Percentiles rank a stretch among this genome's conserved stretches.
Evolutionary conservation across 2,113 vertebrate species (phyloP).

Genomic region (Dicentrarchus labrax): DNA sequence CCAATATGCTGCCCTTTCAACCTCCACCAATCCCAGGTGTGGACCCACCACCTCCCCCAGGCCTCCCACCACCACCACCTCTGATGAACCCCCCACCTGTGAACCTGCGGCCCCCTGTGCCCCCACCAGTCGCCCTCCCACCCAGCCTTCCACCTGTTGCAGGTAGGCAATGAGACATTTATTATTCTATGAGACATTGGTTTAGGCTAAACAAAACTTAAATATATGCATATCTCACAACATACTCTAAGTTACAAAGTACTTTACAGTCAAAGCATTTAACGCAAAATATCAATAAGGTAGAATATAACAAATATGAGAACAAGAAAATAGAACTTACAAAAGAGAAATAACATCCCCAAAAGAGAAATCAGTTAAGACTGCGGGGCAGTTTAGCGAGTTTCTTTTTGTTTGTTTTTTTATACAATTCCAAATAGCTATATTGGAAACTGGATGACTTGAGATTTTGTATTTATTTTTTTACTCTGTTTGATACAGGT

Average conservation of each 20-base stretch:
- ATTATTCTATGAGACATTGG: not conserved
- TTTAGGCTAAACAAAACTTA: not conserved
- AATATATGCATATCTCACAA: not conserved
- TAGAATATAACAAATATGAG: not conserved
- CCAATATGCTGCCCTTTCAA: slow-evolving; percentile 95
- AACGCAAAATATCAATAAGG: not conserved
- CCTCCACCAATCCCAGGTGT: slow-evolving; percentile 92
- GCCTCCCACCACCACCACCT: slow-evolving; percentile 91
- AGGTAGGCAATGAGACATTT: slow-evolving; percentile 82
- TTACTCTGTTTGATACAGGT: slow-evolving; percentile 82
- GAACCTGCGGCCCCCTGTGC: slow-evolving; percentile 94
- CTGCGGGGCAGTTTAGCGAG: not conserved
- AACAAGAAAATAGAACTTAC: not conserved
- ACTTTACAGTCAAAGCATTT: not conserved
- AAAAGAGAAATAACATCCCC: not conserved
- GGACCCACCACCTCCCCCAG: slow-evolving; percentile 91
- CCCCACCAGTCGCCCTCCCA: slow-evolving; percentile 91
- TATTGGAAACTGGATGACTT: no score
- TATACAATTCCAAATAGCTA: no score
- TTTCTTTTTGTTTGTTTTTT: no score
- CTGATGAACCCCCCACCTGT: slow-evolving; percentile 94
- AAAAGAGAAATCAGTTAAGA: not conserved
- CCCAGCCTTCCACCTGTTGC: slow-evolving; percentile 95
- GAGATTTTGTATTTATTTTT: not conserved
- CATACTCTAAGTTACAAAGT: not conserved